Conservation (phyloP, 2,113 vertebrate species). For the Macquaria australasica region DNA sequence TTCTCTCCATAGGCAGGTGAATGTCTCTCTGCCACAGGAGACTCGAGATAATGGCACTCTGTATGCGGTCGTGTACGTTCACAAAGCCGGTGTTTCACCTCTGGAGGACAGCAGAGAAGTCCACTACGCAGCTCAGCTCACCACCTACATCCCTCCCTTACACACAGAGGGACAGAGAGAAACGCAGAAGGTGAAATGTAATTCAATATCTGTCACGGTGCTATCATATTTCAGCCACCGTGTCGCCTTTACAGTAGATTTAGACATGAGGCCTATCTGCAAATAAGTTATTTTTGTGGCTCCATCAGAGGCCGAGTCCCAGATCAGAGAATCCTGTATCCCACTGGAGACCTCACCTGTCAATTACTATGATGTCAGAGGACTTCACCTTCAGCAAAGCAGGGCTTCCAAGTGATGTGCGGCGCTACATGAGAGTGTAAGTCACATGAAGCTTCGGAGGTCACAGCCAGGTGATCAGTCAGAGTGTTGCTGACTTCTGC, state of each 20-base stretch:
- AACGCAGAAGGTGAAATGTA: constrained; percentile 53
- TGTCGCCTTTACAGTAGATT: not conserved
- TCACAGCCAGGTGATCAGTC: constrained; percentile 21
- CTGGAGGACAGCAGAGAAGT: constrained; percentile 94
- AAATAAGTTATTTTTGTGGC: constrained; percentile 9
- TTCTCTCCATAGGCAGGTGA: constrained; percentile 87
- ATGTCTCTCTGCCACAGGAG: constrained; percentile 91
- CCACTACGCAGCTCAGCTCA: constrained; percentile 91
- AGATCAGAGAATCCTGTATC: constrained; percentile 87
- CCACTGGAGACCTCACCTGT: constrained; percentile 93
- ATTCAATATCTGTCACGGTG: not conserved
- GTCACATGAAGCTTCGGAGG: constrained; percentile 54
- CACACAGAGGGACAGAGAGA: constrained; percentile 43
- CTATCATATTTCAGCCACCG: constrained; percentile 11
- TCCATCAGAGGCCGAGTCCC: constrained; percentile 76
- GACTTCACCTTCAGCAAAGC: constrained; percentile 93
- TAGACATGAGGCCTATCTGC: not conserved
- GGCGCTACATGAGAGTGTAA: constrained; percentile 96
- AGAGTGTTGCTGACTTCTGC: constrained; percentile 28
- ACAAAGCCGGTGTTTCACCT: constrained; percentile 90
- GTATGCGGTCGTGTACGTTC: constrained; percentile 93
- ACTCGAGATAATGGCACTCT: constrained; percentile 92
- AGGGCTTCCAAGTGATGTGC: constrained; percentile 93
- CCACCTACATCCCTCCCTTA: constrained; percentile 89
- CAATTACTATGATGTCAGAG: constrained; percentile 94